Conservation (phyloP, 2,888 invertebrate species). For the Ichneumoninae sp. region DNA sequence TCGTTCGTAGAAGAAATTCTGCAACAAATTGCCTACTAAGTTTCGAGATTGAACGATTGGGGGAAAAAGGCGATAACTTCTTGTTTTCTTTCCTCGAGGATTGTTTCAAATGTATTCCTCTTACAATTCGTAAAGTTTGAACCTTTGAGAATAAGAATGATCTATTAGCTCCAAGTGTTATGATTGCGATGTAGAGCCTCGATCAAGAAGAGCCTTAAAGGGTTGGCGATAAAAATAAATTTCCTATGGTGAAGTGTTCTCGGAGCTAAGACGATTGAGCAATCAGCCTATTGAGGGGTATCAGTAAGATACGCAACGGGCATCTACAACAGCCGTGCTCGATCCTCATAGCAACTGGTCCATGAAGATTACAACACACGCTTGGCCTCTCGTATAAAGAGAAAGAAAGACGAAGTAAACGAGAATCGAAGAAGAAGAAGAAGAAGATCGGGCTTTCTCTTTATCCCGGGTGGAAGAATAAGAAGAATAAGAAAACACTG, state of each 20-base stretch:
- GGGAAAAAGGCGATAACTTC: slow-evolving; percentile 1
- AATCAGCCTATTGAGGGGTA: slow-evolving; percentile 54
- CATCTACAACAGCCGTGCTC: slow-evolving; percentile 27
- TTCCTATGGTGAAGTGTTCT: slow-evolving; percentile 1
- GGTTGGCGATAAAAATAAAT: neutral
- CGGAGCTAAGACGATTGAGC: slow-evolving; percentile 48
- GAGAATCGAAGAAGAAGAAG: slow-evolving; percentile 18
- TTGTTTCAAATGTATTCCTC: neutral
- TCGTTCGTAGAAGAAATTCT: slow-evolving; percentile 39
- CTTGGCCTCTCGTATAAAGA: slow-evolving; percentile 3
- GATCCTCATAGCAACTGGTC: slow-evolving; percentile 44
- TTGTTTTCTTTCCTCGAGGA: neutral
- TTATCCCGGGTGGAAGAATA: slow-evolving; percentile 42
- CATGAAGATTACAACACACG: neutral
- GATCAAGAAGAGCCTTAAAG: slow-evolving; percentile 15
- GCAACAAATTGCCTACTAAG: slow-evolving; percentile 34
- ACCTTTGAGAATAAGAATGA: neutral
- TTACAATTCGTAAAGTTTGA: neutral
- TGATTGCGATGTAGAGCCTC: neutral
- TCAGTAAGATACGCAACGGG: slow-evolving; percentile 8
- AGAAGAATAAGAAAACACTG: slow-evolving; percentile 54
- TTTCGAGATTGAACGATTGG: slow-evolving; percentile 6
- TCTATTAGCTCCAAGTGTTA: neutral
- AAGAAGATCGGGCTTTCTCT: slow-evolving; percentile 51
- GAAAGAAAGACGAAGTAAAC: slow-evolving; percentile 29